Evolutionary conservation across 2,113 vertebrate genomes (phyloP).

Genomic region (Terrapene triunguis): DNA sequence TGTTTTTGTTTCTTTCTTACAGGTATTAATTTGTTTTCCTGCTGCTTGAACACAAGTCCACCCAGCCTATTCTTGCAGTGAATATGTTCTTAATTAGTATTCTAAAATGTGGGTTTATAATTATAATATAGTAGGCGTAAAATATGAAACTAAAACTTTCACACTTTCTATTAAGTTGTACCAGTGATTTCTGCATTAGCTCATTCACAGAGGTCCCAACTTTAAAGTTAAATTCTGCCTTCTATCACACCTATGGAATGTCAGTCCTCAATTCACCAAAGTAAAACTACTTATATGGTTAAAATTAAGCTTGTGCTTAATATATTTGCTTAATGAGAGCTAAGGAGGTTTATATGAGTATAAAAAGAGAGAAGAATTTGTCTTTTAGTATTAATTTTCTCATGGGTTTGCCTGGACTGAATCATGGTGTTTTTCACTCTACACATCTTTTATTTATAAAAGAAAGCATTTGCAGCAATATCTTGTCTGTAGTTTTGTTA

Average conservation of each 20-base stretch:
- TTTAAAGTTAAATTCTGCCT: constrained; percentile 39
- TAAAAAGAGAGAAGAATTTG: background rate
- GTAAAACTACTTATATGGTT: background rate
- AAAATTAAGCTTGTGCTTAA: constrained; percentile 8
- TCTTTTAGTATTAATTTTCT: background rate
- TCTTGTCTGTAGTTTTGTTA: background rate
- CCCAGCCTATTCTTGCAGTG: background rate
- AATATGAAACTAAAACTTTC: constrained; percentile 29
- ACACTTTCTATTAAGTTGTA: constrained; percentile 36
- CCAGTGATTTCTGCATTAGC: constrained; percentile 45
- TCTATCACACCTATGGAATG: background rate
- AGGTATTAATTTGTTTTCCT: constrained; percentile 15
- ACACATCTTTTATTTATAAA: background rate
- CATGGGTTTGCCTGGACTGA: background rate
- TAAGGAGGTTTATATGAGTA: background rate
- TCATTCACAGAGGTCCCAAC: background rate
- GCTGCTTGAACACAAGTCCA: background rate
- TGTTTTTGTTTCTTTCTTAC: constrained; percentile 24
- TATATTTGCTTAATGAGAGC: background rate
- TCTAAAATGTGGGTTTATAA: constrained; percentile 25
- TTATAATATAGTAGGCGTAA: background rate
- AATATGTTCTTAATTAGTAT: constrained; percentile 31
- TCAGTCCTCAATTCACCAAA: constrained; percentile 15
- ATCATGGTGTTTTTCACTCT: background rate
- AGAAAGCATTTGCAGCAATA: fast-evolving